Percentiles rank a stretch among this genome's conserved stretches.
These are phyloP conservation scores for Danaus plexippus DNA, from an alignment of 1,140 invertebrate species.

Conservation along the genomic window DNA sequence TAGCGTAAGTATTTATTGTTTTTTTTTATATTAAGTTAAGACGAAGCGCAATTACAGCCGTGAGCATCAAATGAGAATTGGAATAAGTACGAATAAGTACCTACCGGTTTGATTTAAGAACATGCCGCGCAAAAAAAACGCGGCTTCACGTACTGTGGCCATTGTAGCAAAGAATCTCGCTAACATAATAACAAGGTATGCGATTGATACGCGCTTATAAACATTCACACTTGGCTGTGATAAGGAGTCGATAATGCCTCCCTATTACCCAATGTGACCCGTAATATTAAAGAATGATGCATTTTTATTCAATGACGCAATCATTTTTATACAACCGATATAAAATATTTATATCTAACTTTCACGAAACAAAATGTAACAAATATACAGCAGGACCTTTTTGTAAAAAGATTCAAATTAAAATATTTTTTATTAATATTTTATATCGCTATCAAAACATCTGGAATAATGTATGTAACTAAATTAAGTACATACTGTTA, in stretches of 20 bases:
- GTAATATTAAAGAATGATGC: slow-evolving; percentile 9
- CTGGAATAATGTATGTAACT: no score
- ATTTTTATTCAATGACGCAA: slow-evolving; percentile 5
- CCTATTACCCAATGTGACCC: slow-evolving; percentile 64
- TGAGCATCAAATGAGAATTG: slow-evolving; percentile 25
- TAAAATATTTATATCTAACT: slow-evolving; percentile 1
- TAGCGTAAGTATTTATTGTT: slow-evolving; percentile 25
- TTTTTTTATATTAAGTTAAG: slow-evolving; percentile 6
- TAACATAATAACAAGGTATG: slow-evolving; percentile 62
- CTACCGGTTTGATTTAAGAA: slow-evolving; percentile 62
- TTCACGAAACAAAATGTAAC: neutral
- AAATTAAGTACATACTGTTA: no score
- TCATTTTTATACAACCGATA: slow-evolving; percentile 1
- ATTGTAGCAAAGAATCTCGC: slow-evolving; percentile 49
- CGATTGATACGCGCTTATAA: slow-evolving; percentile 18
- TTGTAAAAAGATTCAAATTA: no score
- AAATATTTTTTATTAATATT: no score
- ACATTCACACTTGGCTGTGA: slow-evolving; percentile 45
- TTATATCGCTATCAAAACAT: no score
- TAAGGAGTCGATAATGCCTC: slow-evolving; percentile 57
- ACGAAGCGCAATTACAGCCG: slow-evolving; percentile 13
- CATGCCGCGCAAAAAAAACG: slow-evolving; percentile 60
- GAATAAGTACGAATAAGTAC: slow-evolving; percentile 40
- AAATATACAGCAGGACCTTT: no score
- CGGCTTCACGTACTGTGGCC: slow-evolving; percentile 44